phyloP scores from a whole-genome alignment of 2,113 vertebrate genomes.

The Todiramphus chloris region DNA sequence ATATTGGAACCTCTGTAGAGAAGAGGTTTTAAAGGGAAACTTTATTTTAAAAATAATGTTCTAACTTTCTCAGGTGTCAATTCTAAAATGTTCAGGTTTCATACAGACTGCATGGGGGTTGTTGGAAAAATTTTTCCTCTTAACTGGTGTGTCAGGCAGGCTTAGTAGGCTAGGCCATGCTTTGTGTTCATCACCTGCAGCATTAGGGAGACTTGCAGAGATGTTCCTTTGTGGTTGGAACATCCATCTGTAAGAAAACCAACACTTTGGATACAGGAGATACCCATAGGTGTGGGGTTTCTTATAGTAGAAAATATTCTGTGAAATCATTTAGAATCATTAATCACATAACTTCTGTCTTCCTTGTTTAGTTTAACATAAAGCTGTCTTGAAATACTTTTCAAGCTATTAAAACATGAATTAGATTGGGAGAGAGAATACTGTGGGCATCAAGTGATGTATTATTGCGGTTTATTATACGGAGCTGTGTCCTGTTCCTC shows the following conservation, averaged over 20 bases:
- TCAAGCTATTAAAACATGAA: neutral
- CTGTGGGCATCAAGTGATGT: neutral
- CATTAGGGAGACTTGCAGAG: neutral
- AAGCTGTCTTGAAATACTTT: neutral
- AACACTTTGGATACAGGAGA: neutral
- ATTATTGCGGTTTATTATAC: neutral
- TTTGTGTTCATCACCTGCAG: neutral
- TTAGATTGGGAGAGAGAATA: neutral
- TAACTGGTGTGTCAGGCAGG: neutral
- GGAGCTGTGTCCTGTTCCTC: accelerated
- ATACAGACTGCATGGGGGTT: neutral
- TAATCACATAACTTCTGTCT: neutral
- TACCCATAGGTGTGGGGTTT: neutral
- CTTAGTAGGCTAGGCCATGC: neutral
- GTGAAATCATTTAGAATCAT: neutral
- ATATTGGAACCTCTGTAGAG: neutral
- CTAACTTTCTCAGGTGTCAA: neutral
- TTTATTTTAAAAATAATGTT: neutral
- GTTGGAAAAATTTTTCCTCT: neutral
- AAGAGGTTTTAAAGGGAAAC: neutral
- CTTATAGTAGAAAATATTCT: neutral
- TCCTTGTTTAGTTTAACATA: neutral
- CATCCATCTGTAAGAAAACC: neutral
- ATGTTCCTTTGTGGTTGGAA: neutral
- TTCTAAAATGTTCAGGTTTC: neutral